Evolutionary conservation across 2,888 invertebrate genomes (phyloP).

Genomic region (Cryptophagus acutangulus): DNA sequence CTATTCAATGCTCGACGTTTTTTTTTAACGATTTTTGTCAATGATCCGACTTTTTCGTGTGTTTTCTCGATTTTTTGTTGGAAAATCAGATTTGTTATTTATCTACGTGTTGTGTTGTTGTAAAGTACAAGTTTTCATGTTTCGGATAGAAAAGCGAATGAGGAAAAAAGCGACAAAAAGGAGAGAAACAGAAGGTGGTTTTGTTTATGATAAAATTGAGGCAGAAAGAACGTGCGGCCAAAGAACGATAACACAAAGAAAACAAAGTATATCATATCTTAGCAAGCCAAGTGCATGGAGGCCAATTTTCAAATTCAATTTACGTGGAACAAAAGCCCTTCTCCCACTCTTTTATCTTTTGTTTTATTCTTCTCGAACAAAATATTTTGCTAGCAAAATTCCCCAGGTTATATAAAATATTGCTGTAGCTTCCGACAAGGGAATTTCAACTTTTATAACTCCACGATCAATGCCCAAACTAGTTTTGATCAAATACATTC

Average conservation of each 20-base stretch:
- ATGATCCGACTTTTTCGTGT: too few relatives aligned
- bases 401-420: slow-evolving; percentile 44
- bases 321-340: slow-evolving; percentile 46
- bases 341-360: slow-evolving; percentile 38
- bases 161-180: too few relatives aligned
- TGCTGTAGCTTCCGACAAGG: slow-evolving; percentile 32
- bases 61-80: too few relatives aligned
- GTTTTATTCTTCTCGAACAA: slow-evolving; percentile 37
- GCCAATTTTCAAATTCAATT: slow-evolving; percentile 49
- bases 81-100: too few relatives aligned
- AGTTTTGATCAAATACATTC: slow-evolving; percentile 22
- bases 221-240: slow-evolving; percentile 14
- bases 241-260: slow-evolving; percentile 30
- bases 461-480: slow-evolving; percentile 28
- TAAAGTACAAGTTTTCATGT: too few relatives aligned
- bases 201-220: slow-evolving; percentile 25
- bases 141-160: too few relatives aligned
- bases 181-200: slow-evolving; percentile 21
- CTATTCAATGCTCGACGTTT: too few relatives aligned
- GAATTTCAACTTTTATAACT: slow-evolving; percentile 35
- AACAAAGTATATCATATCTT: slow-evolving; percentile 39
- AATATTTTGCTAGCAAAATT: slow-evolving; percentile 43
- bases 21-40: too few relatives aligned
- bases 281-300: slow-evolving; percentile 40
- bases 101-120: too few relatives aligned